Evolutionary conservation across 2,113 vertebrate genomes (phyloP).

Genomic region (Thymallus thymallus): DNA sequence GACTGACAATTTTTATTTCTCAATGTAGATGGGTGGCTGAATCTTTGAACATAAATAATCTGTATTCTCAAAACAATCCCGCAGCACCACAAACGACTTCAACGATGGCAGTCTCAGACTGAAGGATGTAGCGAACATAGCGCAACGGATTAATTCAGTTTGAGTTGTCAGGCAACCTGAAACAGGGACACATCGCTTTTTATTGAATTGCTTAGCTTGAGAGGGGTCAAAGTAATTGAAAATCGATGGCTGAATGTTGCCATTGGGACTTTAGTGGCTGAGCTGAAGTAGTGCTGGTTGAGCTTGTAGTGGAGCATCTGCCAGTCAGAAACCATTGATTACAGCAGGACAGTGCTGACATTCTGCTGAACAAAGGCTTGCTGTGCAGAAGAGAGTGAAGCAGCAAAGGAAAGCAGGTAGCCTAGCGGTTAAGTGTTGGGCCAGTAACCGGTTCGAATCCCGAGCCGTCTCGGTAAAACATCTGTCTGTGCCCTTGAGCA

Average conservation of each 20-base stretch:
- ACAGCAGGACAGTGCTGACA: neutral
- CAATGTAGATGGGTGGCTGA: no score
- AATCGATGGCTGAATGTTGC: constrained; percentile 34
- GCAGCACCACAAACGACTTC: no score
- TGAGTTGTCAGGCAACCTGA: neutral
- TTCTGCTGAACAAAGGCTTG: constrained; percentile 43
- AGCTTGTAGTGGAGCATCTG: neutral
- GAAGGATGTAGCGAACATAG: no score
- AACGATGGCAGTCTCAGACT: no score
- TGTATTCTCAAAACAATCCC: no score
- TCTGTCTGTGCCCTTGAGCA: no score
- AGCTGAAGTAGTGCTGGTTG: constrained; percentile 4
- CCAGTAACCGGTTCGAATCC: constrained; percentile 6
- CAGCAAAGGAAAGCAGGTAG: neutral
- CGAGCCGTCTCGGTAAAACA: constrained; percentile 6
- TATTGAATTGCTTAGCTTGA: constrained; percentile 37
- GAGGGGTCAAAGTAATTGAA: constrained; percentile 30
- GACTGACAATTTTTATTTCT: no score
- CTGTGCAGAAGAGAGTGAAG: constrained; percentile 14
- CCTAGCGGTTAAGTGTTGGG: neutral
- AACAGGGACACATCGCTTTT: constrained; percentile 31
- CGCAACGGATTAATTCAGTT: no score
- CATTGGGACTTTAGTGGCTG: constrained; percentile 4
- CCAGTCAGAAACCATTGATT: neutral
- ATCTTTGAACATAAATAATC: no score